Evolutionary conservation across 2,888 invertebrate species (phyloP), one percentile per base, ranked within the genome.

Genomic region (Perdita meconis): DNA sequence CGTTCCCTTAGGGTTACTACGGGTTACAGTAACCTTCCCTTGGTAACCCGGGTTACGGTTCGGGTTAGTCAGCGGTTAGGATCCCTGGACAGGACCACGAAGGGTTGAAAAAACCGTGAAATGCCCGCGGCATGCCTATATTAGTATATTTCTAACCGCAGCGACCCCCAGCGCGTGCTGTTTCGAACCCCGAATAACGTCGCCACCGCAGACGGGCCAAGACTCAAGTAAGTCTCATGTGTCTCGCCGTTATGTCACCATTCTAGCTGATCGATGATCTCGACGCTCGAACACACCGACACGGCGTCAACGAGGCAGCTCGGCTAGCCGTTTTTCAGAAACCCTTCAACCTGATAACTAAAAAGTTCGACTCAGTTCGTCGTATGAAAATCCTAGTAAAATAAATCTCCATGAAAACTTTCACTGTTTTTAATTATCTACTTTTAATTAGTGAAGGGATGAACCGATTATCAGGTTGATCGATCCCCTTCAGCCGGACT

Each of bases 171-270:
- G 93, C 94, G 96, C 89, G 96, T 96, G 89, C 94, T 96, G 93
- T 96, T 95, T 94, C 94, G 95, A 92, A 94, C 95, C 89, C 94
- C 95, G 89, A 96, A 96, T 93, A 96, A 95, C 93, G 95, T 95
- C 95, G 94, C 94, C 86, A 93, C 94, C 83, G 93, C 93, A 89
- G 94, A 93, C 90, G 94, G 94, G 92, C 93, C 95, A 89, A 94
- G 95, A 94, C 95, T 95, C 93, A 95, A 95, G 96, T 96, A 94
- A 96, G 95, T 95, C 83, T 79, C 83, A 82, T 83, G 87, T 88
- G 86, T 87, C 86, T 86, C 85, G 88, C 82, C 85, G 84, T 87
- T 80, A 81, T 75, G 77, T 84, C 82, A 81, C 69, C 53, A 73
- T 30, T 6, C 2, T 84, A 84, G 74, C 72, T 78, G 73, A 59